Evolutionary conservation across 1,140 invertebrate genomes (phyloP), one percentile per base, ranked within the genome.

Genomic region (Danaus plexippus): DNA sequence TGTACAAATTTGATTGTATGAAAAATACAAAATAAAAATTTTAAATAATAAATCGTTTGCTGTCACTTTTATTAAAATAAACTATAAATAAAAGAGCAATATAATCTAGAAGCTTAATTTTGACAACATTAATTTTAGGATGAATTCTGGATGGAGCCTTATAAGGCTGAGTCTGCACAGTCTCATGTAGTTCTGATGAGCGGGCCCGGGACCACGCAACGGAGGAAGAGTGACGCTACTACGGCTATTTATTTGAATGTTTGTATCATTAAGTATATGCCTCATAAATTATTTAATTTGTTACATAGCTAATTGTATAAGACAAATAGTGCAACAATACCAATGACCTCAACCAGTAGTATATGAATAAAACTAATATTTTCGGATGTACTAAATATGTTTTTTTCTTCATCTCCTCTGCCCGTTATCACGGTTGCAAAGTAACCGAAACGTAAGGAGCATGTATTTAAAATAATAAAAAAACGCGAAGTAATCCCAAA

Each of bases 111-210:
- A 32, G 22, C 7, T 32, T 7, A 32, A 32, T 32, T 32, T 32
- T 3, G 22, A 5, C 22, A 7, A 4, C 22, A 32, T 32, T 40
- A 7, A 9, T 58, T 73, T 74, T 69, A 86, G 83, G 78, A 83
- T 43, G 83, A 86, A 57, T 86, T 86, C 52, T 86, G 76, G 81
- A 86, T 86, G 71, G 80, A 80, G 57, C 75, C 83, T 0, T 84
- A 80, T 58, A 86, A 86, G 52, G 15, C 71, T 8, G 83, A 86
- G 11, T 56, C 67, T 1, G 50, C 61, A 2, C 77, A 70, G 4
- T 61, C 67, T 2, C 75, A 85, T 9, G 64, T 71, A 9, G 71
- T 83, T 10, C 67, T 86, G 2, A 72, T 74, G 72, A 85, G 73
- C 50, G 83, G 81, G 5, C 54, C 69, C 1, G 81, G 80, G 9